These are phyloP conservation scores for Catamblyrhynchus diadema DNA, from an alignment of 2,797 vertebrate genomes.

Conservation along the genomic window DNA sequence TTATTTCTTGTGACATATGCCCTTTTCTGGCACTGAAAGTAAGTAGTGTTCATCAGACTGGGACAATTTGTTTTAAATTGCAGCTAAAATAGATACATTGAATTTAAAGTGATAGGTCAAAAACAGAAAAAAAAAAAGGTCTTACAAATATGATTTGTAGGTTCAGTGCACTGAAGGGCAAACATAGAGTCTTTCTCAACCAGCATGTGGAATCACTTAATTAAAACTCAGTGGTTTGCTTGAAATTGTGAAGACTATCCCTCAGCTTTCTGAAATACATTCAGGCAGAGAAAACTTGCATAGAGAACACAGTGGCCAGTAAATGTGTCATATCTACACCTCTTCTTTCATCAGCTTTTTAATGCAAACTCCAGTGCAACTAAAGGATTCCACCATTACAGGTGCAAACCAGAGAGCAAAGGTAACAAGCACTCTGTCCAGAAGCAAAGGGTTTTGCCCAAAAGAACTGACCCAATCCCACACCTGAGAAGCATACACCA, in stretches of 20 bases:
- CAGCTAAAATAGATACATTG: constrained; percentile 42
- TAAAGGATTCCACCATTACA: background rate
- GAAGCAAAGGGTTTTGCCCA: background rate
- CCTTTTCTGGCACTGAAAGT: constrained; percentile 36
- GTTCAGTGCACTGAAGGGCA: constrained; percentile 7
- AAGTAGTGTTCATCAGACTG: constrained; percentile 32
- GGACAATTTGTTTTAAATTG: constrained; percentile 67
- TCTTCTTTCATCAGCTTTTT: constrained; percentile 37
- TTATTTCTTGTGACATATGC: constrained; percentile 44
- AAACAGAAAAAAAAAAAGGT: constrained; percentile 27
- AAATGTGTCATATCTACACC: background rate
- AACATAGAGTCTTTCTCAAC: constrained; percentile 39
- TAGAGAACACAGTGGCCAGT: background rate
- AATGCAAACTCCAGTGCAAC: background rate
- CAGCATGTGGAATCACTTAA: constrained; percentile 70
- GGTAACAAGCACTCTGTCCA: background rate
- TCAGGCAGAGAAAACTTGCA: background rate
- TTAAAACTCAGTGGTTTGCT: constrained; percentile 17
- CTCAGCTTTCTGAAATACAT: constrained; percentile 39
- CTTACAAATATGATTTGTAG: constrained; percentile 38
- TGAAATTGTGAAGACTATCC: background rate
- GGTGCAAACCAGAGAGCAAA: background rate
- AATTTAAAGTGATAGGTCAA: constrained; percentile 48
- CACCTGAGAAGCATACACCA: background rate
- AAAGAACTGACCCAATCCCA: background rate